Conservation (phyloP, 2,797 vertebrate species). For the Coluber constrictor region DNA sequence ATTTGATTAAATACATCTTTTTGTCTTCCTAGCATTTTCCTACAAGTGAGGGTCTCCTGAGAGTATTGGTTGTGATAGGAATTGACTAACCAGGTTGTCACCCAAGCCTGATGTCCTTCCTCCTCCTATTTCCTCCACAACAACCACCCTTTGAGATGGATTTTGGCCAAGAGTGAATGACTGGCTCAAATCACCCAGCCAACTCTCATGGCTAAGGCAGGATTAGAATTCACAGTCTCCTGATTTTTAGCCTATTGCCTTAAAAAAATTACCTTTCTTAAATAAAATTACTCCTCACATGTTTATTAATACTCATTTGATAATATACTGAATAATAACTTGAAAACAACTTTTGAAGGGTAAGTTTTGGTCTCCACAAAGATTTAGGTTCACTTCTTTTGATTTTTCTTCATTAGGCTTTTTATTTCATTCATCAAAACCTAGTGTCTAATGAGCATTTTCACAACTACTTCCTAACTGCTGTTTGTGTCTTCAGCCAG, state of each 20-base stretch:
- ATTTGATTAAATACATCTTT: not conserved
- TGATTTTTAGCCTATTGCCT: not conserved
- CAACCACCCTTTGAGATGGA: not conserved
- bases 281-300: not conserved
- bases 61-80: not conserved
- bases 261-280: not conserved
- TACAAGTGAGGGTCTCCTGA: not conserved
- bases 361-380: not conserved
- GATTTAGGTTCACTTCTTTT: not conserved
- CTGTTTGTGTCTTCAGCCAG: not conserved
- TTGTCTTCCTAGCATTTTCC: not conserved
- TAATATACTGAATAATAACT: not conserved
- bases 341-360: not conserved
- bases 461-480: not conserved
- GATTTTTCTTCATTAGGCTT: not conserved
- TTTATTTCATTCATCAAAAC: not conserved
- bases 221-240: not conserved
- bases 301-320: not conserved
- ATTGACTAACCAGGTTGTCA: not conserved
- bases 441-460: not conserved
- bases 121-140: not conserved
- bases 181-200: not conserved
- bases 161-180: not conserved
- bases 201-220: not conserved
- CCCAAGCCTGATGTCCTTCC: not conserved